These are phyloP conservation scores for Rhodinocichla rosea DNA, from an alignment of 2,113 vertebrate genomes.

Conservation along the genomic window DNA sequence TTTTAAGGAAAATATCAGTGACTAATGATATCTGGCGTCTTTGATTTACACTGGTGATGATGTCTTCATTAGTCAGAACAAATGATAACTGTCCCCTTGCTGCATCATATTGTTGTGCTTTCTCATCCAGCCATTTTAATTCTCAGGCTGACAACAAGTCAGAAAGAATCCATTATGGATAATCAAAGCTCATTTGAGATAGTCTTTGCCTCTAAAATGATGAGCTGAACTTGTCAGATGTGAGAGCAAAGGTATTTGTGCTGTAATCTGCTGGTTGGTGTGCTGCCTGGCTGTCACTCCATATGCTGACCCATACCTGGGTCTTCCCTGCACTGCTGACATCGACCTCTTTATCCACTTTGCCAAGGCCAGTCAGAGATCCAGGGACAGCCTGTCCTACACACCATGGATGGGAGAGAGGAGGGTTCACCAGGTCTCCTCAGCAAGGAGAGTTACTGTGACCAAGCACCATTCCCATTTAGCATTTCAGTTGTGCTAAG, in stretches of 20 bases:
- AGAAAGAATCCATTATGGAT: slow-evolving; percentile 53
- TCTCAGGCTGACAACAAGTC: slow-evolving; percentile 66
- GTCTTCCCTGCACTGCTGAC: background rate
- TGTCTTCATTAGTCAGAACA: slow-evolving; percentile 57
- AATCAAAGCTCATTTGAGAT: slow-evolving; percentile 51
- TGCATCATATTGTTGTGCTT: slow-evolving; percentile 8
- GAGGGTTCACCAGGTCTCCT: fast-evolving
- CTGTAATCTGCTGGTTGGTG: background rate
- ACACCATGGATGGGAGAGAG: fast-evolving
- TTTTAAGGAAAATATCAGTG: slow-evolving; percentile 45
- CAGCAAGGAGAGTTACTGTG: background rate
- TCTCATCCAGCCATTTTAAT: slow-evolving; percentile 67
- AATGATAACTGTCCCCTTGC: slow-evolving; percentile 54
- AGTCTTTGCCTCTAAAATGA: slow-evolving; percentile 31
- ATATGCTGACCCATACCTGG: background rate
- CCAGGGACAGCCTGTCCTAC: background rate
- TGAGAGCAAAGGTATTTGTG: background rate
- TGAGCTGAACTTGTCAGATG: background rate
- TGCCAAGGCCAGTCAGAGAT: background rate
- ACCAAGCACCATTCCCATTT: fast-evolving
- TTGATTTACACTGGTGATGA: slow-evolving; percentile 46
- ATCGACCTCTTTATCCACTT: slow-evolving; percentile 2
- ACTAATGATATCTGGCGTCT: background rate
- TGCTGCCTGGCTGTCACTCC: background rate
- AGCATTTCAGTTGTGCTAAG: background rate